Base-by-base conservation (phyloP, 35 echinoderm and acorn worm genomes). In the Nesometra sesokonis region DNA sequence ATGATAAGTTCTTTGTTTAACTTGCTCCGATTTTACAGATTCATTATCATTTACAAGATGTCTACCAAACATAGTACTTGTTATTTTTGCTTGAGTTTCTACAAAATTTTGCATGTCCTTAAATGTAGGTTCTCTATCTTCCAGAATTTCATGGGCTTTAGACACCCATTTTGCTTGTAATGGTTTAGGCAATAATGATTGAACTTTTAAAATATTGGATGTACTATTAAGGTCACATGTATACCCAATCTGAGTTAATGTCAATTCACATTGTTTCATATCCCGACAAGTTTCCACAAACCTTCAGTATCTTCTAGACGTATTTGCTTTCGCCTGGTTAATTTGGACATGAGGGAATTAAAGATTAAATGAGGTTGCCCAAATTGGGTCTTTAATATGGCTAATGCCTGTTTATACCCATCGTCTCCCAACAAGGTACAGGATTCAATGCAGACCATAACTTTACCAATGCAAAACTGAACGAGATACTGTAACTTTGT, bases 51-150 rank as follows among this genome's bases (percentile, higher is more conserved):
- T 38, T 37, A 11, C 32, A 33, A 89, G 35, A 77, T 89, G 88
- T 34, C 80, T 35, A 15, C 88, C 88, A 78, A 83, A 83, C 80
- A 89, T 84, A 36, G 88, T 89, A n/a, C 88, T 89, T 35, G 80
- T 27, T 30, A 89, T 57, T 77, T 83, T 81, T 77, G 88, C 81
- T 84, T 89, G 88, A 30, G 30, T 37, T 83, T 89, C 81, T 46
- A 89, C 27, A 84, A 89, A 89, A 23, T 47, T 13, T 17, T 84
- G 47, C 32, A 89, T 19, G 29, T 83, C 88, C 11, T 84, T 11
- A 84, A 89, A 84, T 11, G 88, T 89, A 46, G 39, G 86, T 82
- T 88, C 86, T 17, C 81, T 43, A 32, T 47, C 5, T 57, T 88
- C 39, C 23, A 88, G 43, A 29, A 88, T 81, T 46, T 81, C 78